Evolutionary conservation across 2,113 vertebrate genomes (phyloP).

Genomic region (Alligator mississippiensis): DNA sequence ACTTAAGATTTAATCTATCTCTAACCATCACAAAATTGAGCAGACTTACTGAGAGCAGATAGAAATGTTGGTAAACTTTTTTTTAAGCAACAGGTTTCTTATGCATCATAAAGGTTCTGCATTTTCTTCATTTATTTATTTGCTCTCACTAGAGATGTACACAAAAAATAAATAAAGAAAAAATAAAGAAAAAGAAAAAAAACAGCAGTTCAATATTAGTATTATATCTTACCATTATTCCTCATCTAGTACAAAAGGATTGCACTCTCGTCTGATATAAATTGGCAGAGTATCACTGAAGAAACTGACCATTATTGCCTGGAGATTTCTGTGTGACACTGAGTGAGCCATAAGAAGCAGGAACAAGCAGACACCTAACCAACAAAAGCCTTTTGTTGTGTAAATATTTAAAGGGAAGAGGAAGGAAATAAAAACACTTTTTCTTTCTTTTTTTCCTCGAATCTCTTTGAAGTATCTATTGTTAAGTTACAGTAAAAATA

Average conservation of each 20-base stretch:
- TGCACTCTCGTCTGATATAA: neutral
- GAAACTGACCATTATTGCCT: neutral
- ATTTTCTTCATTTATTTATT: neutral
- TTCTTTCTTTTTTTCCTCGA: neutral
- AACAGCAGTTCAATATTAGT: neutral
- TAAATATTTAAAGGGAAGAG: neutral
- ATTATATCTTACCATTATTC: neutral
- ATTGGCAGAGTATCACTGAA: neutral
- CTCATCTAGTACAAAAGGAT: neutral
- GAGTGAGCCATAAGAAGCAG: neutral
- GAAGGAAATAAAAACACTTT: neutral
- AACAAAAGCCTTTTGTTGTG: neutral
- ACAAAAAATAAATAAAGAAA: neutral
- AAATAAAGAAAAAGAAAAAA: no score
- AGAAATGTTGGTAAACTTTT: neutral
- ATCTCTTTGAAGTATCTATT: neutral
- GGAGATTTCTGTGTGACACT: neutral
- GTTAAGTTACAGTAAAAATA: neutral
- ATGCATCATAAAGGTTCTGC: neutral
- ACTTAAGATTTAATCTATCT: neutral
- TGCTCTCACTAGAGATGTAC: neutral
- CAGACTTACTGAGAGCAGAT: neutral
- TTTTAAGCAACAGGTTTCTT: neutral
- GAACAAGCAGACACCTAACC: neutral
- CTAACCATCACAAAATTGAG: neutral